A percentile compares a stretch with the other conserved stretches of the same genome.
Evolutionary conservation across 2,888 invertebrate species (phyloP).

Genomic region (Ectropis crepuscularia): DNA sequence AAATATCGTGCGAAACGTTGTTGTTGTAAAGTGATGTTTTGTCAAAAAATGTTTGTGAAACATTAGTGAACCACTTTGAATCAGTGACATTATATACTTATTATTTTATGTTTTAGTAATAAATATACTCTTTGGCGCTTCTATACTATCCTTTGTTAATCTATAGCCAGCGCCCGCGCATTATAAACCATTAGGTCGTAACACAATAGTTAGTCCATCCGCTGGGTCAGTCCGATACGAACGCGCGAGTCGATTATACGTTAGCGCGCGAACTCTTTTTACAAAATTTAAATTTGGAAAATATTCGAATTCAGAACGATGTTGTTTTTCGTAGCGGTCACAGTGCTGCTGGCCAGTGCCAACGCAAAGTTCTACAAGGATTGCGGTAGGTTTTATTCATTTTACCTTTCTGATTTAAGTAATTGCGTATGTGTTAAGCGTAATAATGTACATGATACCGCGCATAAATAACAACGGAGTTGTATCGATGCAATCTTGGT

Average conservation of each 20-base stretch:
- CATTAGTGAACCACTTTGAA: no score
- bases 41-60: no score
- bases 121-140: constrained; percentile 8
- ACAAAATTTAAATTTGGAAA: constrained; percentile 28
- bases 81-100: no score
- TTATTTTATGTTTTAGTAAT: not conserved
- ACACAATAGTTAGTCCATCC: constrained; percentile 57
- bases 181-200: constrained; percentile 73
- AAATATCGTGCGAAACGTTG: no score
- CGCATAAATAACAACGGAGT: no score
- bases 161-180: constrained; percentile 75
- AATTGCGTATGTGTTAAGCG: constrained; percentile 4
- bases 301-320: constrained; percentile 51
- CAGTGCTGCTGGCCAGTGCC: constrained; percentile 66
- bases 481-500: no score
- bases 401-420: constrained; percentile 11
- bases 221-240: constrained; percentile 60
- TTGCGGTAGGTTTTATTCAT: constrained; percentile 65
- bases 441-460: no score
- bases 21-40: no score
- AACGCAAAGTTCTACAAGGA: constrained; percentile 77
- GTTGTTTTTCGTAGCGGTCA: constrained; percentile 64
- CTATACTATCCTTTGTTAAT: constrained; percentile 46
- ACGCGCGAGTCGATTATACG: constrained; percentile 74
- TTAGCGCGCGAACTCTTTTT: constrained; percentile 66